Conservation (phyloP, 2,888 invertebrate genomes). For the Eupithecia subumbrata region DNA sequence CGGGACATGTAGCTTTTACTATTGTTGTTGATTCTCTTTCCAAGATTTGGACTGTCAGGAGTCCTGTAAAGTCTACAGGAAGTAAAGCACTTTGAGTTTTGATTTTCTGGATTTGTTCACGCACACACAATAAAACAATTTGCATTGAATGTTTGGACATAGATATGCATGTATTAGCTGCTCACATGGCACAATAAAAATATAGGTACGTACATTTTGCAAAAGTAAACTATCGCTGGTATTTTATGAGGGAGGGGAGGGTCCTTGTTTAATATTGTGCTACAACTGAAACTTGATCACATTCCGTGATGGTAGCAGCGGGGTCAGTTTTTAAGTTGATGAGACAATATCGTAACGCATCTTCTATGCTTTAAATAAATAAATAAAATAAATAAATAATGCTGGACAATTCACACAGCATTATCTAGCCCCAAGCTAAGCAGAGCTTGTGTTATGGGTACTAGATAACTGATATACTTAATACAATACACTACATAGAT, state of each 20-base stretch:
- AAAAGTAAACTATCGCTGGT: background rate
- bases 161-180: background rate
- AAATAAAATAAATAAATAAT: no score
- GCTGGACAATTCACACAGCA: no score
- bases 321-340: background rate
- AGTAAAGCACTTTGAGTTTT: background rate
- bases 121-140: background rate
- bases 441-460: no score
- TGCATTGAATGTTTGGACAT: background rate
- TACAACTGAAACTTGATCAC: background rate
- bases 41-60: background rate
- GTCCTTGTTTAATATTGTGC: background rate
- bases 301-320: background rate
- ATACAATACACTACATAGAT: no score
- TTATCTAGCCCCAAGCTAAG: no score
- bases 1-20: background rate
- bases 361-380: background rate
- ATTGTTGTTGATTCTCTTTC: background rate
- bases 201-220: background rate
- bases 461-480: no score
- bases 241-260: no score
- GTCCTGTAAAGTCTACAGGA: background rate
- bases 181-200: background rate
- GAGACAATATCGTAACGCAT: background rate
- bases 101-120: background rate